Conservation (phyloP, 2,113 vertebrate genomes). For the Anguilla japonica region DNA sequence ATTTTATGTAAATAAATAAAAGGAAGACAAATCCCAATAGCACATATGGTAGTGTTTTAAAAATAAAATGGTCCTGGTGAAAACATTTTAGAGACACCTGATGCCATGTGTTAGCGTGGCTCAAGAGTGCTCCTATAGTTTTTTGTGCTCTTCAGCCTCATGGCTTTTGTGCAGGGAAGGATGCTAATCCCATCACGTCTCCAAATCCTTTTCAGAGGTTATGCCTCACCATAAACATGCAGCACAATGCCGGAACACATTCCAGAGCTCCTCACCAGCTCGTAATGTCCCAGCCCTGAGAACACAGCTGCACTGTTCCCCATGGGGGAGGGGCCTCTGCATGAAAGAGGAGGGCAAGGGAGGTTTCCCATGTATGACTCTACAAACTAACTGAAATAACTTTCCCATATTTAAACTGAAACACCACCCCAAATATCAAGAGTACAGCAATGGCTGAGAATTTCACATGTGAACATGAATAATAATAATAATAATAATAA, state of each 20-base stretch:
- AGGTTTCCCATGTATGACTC: neutral
- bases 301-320: neutral
- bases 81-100: slow-evolving; percentile 47
- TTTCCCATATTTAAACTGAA: too few relatives aligned
- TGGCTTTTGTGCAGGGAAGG: slow-evolving; percentile 72
- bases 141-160: slow-evolving; percentile 64
- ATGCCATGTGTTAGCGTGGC: slow-evolving; percentile 63
- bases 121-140: slow-evolving; percentile 64
- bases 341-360: neutral
- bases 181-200: slow-evolving; percentile 70
- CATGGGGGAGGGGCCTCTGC: neutral
- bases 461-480: neutral
- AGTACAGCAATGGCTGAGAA: neutral
- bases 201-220: slow-evolving; percentile 64
- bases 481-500: neutral
- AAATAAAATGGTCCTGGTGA: slow-evolving; percentile 35
- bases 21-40: neutral
- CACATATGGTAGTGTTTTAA: slow-evolving; percentile 45
- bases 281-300: neutral
- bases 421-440: neutral
- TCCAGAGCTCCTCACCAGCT: slow-evolving; percentile 38
- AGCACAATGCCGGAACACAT: slow-evolving; percentile 57
- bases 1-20: neutral
- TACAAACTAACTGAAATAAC: too few relatives aligned
- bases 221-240: slow-evolving; percentile 63